phyloP scores from a whole-genome alignment of 1,140 invertebrate species.

The Bradynema listronoti region DNA sequence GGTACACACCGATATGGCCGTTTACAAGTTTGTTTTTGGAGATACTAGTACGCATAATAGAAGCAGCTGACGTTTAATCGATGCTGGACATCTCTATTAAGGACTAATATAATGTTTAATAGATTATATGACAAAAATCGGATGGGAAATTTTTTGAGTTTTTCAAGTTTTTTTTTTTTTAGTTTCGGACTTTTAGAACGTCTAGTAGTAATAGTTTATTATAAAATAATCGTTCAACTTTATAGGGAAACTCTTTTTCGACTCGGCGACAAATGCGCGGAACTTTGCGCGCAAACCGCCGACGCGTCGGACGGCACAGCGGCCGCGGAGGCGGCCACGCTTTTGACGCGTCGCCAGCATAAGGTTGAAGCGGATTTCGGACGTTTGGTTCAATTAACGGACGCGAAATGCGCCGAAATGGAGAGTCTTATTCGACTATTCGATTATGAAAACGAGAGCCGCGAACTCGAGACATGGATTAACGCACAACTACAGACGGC shows the following conservation, averaged over 20 bases:
- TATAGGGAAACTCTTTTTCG: too few species aligned
- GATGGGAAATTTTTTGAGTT: too few species aligned
- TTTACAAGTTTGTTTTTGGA: constrained; percentile 13
- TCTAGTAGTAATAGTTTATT: too few species aligned
- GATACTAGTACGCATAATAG: too few species aligned
- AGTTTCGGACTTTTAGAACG: too few species aligned
- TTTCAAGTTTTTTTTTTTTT: constrained; percentile 13
- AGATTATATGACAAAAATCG: too few species aligned
- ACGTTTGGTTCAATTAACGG: constrained; percentile 65
- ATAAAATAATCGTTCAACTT: too few species aligned
- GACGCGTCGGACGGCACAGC: constrained; percentile 29
- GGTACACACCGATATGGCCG: constrained; percentile 46
- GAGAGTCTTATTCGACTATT: constrained; percentile 68
- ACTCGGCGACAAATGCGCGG: too few species aligned
- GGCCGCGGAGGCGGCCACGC: constrained; percentile 66
- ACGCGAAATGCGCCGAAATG: constrained; percentile 64
- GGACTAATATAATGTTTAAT: too few species aligned
- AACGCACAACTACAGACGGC: constrained; percentile 82
- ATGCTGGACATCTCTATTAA: too few species aligned
- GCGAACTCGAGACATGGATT: constrained; percentile 87
- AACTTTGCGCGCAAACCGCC: constrained; percentile 27
- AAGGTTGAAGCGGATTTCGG: constrained; percentile 67
- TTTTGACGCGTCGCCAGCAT: constrained; percentile 81
- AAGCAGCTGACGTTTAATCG: too few species aligned
- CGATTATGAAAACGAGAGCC: constrained; percentile 82